Conservation (phyloP, 2,888 invertebrate species). For the Aelia acuminata region DNA sequence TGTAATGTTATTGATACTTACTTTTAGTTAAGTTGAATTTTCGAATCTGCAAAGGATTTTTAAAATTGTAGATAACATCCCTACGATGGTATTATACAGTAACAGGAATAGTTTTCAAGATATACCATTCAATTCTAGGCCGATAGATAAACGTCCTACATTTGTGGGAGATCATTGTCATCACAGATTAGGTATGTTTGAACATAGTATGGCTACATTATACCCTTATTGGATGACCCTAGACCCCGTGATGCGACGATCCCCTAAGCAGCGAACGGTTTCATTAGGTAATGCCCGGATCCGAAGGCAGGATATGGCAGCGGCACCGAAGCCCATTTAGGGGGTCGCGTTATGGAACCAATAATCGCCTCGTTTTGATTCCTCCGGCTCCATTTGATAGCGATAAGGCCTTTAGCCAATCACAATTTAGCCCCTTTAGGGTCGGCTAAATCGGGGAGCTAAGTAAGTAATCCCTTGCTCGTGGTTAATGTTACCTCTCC, state of each 20-base stretch:
- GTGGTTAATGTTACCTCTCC: conserved; percentile 11
- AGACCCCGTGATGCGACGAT: not conserved
- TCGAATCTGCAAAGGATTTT: no score
- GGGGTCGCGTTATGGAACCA: not conserved
- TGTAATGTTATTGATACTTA: no score
- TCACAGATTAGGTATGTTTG: not conserved
- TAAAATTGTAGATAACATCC: no score
- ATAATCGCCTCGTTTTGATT: conserved; percentile 22
- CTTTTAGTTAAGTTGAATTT: no score
- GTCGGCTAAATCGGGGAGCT: not conserved
- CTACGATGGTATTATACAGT: no score
- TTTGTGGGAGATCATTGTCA: no score
- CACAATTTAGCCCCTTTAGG: conserved; percentile 2
- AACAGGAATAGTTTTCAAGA: no score
- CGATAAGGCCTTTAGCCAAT: conserved; percentile 37
- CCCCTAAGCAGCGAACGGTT: not conserved
- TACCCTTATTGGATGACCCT: not conserved
- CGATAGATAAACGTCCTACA: no score
- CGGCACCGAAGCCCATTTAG: not conserved
- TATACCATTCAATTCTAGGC: no score
- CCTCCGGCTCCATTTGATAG: not conserved
- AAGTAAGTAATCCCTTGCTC: conserved; percentile 31
- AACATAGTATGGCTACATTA: not conserved
- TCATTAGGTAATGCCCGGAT: conserved; percentile 44
- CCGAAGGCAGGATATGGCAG: conserved; percentile 10